phyloP scores from a whole-genome alignment of 2,113 vertebrate genomes.

The Phalacrocorax pelagicus region DNA sequence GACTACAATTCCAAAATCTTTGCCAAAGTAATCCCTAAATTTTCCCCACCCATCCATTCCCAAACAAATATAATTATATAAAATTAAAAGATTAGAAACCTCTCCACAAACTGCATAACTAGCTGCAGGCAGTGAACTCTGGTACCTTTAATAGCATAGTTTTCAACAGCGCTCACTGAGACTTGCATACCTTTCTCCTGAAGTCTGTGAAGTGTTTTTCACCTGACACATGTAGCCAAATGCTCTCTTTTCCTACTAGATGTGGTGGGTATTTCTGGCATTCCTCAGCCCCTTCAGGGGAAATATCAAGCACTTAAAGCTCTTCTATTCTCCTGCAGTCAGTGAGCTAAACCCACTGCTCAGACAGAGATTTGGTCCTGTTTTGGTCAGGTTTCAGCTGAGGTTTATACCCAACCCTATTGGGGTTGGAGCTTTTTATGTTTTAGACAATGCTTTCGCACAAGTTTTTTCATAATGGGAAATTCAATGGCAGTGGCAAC shows the following conservation, averaged over 20 bases:
- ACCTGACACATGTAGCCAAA: slow-evolving; percentile 18
- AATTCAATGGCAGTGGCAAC: not conserved
- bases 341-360: not conserved
- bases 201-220: slow-evolving; percentile 53
- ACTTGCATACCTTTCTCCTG: slow-evolving; percentile 51
- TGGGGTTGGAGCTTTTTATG: not conserved
- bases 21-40: slow-evolving; percentile 54
- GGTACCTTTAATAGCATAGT: slow-evolving; percentile 34
- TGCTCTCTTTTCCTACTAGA: slow-evolving; percentile 39
- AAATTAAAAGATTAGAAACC: slow-evolving; percentile 74
- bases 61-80: slow-evolving; percentile 68
- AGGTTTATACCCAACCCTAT: not conserved
- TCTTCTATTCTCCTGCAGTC: not conserved
- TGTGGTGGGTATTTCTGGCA: slow-evolving; percentile 56
- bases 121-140: slow-evolving; percentile 66
- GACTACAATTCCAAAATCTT: slow-evolving; percentile 33
- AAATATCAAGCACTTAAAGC: not conserved
- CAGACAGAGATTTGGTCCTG: not conserved
- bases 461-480: not conserved
- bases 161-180: not conserved
- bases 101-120: slow-evolving; percentile 62
- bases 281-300: slow-evolving; percentile 42
- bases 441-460: not conserved
- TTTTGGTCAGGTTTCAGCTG: not conserved
- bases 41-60: slow-evolving; percentile 16